Evolutionary conservation across 2,888 invertebrate genomes (phyloP).

Genomic region (Polydesmus complanatus): DNA sequence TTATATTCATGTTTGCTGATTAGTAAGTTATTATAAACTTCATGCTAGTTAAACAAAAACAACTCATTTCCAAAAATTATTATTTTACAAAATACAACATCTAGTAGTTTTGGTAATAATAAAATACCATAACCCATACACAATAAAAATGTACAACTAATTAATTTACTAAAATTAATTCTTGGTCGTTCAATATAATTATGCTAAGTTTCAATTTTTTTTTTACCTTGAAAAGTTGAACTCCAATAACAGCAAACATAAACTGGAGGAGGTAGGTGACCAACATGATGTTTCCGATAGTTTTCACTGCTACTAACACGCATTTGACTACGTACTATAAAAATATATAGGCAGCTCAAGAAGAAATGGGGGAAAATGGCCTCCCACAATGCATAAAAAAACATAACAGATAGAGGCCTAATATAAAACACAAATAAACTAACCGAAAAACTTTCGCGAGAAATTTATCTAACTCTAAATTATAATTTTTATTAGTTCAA

Average conservation of each 20-base stretch:
- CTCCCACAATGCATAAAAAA: not conserved
- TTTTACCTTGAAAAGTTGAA: slow-evolving; percentile 96
- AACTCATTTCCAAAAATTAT: not conserved
- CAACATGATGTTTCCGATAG: slow-evolving; percentile 99
- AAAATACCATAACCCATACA: not conserved
- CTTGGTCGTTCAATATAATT: not conserved
- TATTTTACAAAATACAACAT: not conserved
- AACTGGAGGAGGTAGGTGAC: slow-evolving; percentile 99
- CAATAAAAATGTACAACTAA: not conserved
- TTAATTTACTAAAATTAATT: not conserved
- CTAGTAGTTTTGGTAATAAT: not conserved
- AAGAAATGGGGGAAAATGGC: not conserved
- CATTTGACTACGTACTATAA: slow-evolving; percentile 98
- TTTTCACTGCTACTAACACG: slow-evolving; percentile 97
- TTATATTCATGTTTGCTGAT: not conserved
- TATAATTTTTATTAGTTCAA: not conserved
- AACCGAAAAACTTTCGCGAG: not conserved
- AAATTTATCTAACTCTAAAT: not conserved
- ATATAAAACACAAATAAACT: not conserved
- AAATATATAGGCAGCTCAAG: slow-evolving; percentile 26
- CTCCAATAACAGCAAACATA: slow-evolving; percentile 99
- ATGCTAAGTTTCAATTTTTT: not conserved
- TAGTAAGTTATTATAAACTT: not conserved
- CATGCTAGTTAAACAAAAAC: not conserved
- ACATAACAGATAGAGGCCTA: not conserved